These are phyloP conservation scores for Erebia aethiops DNA, from an alignment of 2,888 invertebrate genomes.

Conservation along the genomic window DNA sequence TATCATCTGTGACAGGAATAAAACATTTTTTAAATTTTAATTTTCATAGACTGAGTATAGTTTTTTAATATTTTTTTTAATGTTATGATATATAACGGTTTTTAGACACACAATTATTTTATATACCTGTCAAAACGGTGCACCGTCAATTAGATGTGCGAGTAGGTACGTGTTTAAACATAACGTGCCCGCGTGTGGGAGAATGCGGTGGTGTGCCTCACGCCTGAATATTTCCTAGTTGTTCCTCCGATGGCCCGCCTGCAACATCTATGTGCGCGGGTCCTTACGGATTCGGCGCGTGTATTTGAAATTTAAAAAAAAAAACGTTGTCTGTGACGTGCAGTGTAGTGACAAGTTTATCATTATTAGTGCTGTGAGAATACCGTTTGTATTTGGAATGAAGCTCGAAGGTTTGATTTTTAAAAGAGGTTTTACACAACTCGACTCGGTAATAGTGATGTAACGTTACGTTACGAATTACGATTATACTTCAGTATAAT, in stretches of 20 bases:
- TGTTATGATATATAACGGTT: conserved; percentile 41
- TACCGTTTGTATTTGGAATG: conserved; percentile 41
- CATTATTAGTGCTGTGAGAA: conserved; percentile 44
- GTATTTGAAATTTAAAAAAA: conserved; percentile 57
- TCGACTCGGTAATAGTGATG: conserved; percentile 47
- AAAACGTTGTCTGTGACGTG: conserved; percentile 44
- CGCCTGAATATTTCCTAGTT: conserved; percentile 78
- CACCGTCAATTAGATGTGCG: conserved; percentile 54
- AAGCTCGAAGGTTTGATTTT: conserved; percentile 43
- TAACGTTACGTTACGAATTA: conserved; percentile 41
- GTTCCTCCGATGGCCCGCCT: conserved; percentile 77
- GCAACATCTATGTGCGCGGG: conserved; percentile 78
- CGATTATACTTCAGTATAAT: conserved; percentile 20
- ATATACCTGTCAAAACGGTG: conserved; percentile 67
- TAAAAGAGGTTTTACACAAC: conserved; percentile 46
- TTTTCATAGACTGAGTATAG: not conserved
- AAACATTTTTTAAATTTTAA: not conserved
- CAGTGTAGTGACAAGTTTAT: conserved; percentile 47
- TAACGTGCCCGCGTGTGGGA: conserved; percentile 48
- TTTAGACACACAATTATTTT: conserved; percentile 65
- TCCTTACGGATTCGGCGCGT: conserved; percentile 73
- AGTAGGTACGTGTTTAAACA: conserved; percentile 47
- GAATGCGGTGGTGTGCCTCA: conserved; percentile 56
- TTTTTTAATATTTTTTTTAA: conserved; percentile 13
- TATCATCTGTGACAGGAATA: not conserved